Base-by-base conservation (phyloP, 2,888 invertebrate genomes). In the Ectemnius lituratus region DNA sequence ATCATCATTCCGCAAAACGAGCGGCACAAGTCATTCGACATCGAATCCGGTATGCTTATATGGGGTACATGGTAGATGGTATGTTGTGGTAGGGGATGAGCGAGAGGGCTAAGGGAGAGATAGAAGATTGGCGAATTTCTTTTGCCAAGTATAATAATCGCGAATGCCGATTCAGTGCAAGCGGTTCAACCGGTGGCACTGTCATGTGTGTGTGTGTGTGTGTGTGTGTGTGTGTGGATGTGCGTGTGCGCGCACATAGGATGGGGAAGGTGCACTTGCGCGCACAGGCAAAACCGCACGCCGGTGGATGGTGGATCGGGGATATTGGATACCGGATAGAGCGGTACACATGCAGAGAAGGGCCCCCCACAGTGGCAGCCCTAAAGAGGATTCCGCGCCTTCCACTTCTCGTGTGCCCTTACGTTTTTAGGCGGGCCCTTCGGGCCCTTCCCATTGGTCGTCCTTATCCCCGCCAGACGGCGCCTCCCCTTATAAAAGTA, bases 371-470 rank as follows among this genome's bases (percentile, higher is more conserved):
- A 76, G 77, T 62, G 77, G 76, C 69, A 56, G 66, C 72, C 72
- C 75, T 18, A 46, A 28, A 75, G 75, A 72, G 75, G 63, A 75
- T 75, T 77, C 76, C 75, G 76, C 76, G 71, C 68, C 68, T 65
- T 72, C 71, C 71, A 68, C 75, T 68, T 72, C 71, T 66, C 67
- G 45, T 62, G 47, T 49, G 68, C 70, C 62, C 67, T 74, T 67
- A 74, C 69, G 77, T 75, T 76, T 79, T 88, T 85, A 82, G 79
- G 87, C 88, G 87, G 87, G 86, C 86, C 84, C 77, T 80, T 75
- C 52, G 66, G 37, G 64, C 52, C 4, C 4, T 23, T 14, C 27
- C 18, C 47, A 88, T 88, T 88, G 88, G 88, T 67, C 59, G 59
- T 79, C 74, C 77, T 79, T 73, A 57, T 58, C 84, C 88, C 86